Evolutionary conservation across 2,888 invertebrate species (phyloP).

Genomic region (Tachina lurida): DNA sequence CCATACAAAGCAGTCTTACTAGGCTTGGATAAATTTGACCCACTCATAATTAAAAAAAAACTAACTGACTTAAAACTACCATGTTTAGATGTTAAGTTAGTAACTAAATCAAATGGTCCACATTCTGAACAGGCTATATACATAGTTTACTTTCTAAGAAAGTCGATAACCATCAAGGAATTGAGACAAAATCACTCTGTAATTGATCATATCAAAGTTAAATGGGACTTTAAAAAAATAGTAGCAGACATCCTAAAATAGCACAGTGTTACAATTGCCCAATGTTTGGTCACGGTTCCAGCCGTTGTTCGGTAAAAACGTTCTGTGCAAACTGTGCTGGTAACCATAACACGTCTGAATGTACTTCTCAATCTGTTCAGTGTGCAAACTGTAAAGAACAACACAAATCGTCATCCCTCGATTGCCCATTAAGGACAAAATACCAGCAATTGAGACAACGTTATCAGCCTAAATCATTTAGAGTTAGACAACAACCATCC

Average conservation of each 20-base stretch:
- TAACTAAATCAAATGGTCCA: neutral
- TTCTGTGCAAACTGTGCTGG: too few relatives aligned
- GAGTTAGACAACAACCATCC: too few relatives aligned
- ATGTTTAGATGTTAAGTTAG: neutral
- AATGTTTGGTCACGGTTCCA: neutral
- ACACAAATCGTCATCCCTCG: neutral
- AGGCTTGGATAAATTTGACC: neutral
- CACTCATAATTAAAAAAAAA: too few relatives aligned
- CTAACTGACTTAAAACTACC: neutral
- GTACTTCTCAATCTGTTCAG: too few relatives aligned
- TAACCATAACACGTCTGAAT: too few relatives aligned
- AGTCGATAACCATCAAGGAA: too few relatives aligned
- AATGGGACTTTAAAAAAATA: neutral
- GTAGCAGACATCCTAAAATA: neutral
- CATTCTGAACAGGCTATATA: neutral
- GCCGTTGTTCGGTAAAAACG: too few relatives aligned
- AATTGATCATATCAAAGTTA: neutral
- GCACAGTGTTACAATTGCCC: constrained; percentile 1
- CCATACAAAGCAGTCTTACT: neutral
- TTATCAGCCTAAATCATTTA: too few relatives aligned
- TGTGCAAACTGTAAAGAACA: neutral
- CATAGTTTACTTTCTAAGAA: too few relatives aligned
- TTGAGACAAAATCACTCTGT: too few relatives aligned
- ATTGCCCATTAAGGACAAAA: too few relatives aligned
- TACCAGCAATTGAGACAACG: too few relatives aligned